Percentiles rank a stretch among this genome's conserved stretches.
Conservation (phyloP, 2,113 vertebrate genomes). For the Trematocara macrostoma region DNA sequence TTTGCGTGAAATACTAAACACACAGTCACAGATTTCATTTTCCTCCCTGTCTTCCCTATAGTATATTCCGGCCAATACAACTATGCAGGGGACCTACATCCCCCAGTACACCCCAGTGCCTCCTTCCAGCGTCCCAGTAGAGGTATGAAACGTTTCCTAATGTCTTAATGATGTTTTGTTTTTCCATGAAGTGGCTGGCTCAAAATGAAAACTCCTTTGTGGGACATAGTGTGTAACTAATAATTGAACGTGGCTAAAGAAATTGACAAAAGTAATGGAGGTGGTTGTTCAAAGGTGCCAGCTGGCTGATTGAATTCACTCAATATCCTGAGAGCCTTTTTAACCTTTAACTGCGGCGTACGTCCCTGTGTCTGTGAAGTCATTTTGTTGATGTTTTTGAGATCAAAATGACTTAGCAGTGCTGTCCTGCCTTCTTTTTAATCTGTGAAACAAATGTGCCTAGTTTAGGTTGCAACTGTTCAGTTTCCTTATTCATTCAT, state of each 20-base stretch:
- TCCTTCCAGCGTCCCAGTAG: slow-evolving; percentile 79
- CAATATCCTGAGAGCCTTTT: background rate
- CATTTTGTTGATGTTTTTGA: background rate
- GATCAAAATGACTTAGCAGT: background rate
- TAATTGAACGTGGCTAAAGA: background rate
- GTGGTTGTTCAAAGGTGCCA: background rate
- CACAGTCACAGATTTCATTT: background rate
- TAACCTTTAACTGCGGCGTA: background rate
- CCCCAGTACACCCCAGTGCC: slow-evolving; percentile 85
- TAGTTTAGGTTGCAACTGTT: background rate
- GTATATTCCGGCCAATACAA: slow-evolving; percentile 84
- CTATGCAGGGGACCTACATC: slow-evolving; percentile 86
- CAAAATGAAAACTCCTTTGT: background rate
- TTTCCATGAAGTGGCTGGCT: background rate
- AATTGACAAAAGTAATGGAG: background rate
- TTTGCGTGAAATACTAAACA: background rate
- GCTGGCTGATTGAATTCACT: background rate
- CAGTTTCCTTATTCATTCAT: background rate
- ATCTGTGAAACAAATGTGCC: background rate
- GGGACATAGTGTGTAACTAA: background rate
- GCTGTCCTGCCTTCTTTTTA: background rate
- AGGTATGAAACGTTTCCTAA: slow-evolving; percentile 71
- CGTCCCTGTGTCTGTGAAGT: background rate
- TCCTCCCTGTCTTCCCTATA: slow-evolving; percentile 42
- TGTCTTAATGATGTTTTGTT: background rate